Conservation (phyloP, 2,113 vertebrate species). For the Trinectes maculatus region DNA sequence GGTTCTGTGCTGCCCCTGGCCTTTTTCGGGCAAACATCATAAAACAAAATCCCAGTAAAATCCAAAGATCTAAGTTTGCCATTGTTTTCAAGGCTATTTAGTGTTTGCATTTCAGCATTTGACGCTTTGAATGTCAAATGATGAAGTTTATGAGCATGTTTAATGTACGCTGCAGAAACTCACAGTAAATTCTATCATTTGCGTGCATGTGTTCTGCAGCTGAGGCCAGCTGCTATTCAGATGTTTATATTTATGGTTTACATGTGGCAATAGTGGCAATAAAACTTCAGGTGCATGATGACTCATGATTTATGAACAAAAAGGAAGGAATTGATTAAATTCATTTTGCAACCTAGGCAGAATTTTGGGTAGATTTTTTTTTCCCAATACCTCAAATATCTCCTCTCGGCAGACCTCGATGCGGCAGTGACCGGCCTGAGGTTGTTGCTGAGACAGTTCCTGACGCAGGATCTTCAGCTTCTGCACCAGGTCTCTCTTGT, state of each 20-base stretch:
- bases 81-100: constrained; percentile 24
- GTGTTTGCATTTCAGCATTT: neutral
- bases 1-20: constrained; percentile 43
- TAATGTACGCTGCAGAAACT: neutral
- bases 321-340: neutral
- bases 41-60: constrained; percentile 61
- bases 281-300: too few species aligned
- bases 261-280: too few species aligned
- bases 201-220: neutral
- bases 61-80: constrained; percentile 30
- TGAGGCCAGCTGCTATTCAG: neutral
- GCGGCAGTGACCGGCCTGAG: constrained; percentile 94
- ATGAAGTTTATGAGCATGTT: neutral
- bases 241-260: constrained; percentile 34
- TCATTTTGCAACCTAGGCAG: too few species aligned
- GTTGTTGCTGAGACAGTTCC: constrained; percentile 94
- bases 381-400: constrained; percentile 90
- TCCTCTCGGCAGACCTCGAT: constrained; percentile 96
- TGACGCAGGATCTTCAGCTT: constrained; percentile 94
- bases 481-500: constrained; percentile 95
- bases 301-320: neutral
- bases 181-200: neutral
- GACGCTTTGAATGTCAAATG: constrained; percentile 8
- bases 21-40: constrained; percentile 52
- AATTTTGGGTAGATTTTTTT: too few species aligned